Evolutionary conservation across 1,140 invertebrate genomes (phyloP).

Genomic region (Drosophila tani): DNA sequence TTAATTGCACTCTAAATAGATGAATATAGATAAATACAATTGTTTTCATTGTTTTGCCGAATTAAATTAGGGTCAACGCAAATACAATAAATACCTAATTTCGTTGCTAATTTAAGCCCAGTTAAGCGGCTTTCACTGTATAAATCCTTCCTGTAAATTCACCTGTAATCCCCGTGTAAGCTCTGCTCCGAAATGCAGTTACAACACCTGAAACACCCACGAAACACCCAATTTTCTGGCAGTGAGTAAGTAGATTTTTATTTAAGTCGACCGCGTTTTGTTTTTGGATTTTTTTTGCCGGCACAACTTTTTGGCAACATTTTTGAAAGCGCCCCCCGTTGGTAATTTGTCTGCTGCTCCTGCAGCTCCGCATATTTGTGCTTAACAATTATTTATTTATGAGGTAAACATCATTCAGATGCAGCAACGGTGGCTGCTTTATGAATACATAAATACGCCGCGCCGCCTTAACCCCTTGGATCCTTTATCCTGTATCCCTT

Average conservation of each 20-base stretch:
- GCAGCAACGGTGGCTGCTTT: slow-evolving; percentile 58
- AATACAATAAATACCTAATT: slow-evolving; percentile 21
- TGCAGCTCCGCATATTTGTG: slow-evolving; percentile 67
- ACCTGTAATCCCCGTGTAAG: slow-evolving; percentile 8
- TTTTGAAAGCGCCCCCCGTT: slow-evolving; percentile 39
- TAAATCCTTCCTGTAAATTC: neutral
- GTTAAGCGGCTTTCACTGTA: slow-evolving; percentile 8
- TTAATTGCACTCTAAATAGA: slow-evolving; percentile 10
- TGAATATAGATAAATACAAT: neutral
- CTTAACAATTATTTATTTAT: slow-evolving; percentile 82
- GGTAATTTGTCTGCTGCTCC: slow-evolving; percentile 69
- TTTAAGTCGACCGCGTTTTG: slow-evolving; percentile 15
- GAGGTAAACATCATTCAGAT: slow-evolving; percentile 82
- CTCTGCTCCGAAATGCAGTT: slow-evolving; percentile 10
- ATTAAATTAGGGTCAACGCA: neutral
- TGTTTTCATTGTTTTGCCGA: neutral
- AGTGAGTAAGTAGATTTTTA: slow-evolving; percentile 44
- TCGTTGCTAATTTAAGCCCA: slow-evolving; percentile 15
- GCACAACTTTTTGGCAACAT: slow-evolving; percentile 63
- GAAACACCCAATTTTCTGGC: slow-evolving; percentile 2
- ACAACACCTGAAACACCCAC: neutral
- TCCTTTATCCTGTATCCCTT: neutral
- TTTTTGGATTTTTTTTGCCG: neutral
- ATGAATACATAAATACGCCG: slow-evolving; percentile 69
- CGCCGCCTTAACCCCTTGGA: slow-evolving; percentile 22